Evolutionary conservation across 2,888 invertebrate genomes (phyloP), one percentile per base, ranked within the genome.

Genomic region (Dicyrtomina minuta): DNA sequence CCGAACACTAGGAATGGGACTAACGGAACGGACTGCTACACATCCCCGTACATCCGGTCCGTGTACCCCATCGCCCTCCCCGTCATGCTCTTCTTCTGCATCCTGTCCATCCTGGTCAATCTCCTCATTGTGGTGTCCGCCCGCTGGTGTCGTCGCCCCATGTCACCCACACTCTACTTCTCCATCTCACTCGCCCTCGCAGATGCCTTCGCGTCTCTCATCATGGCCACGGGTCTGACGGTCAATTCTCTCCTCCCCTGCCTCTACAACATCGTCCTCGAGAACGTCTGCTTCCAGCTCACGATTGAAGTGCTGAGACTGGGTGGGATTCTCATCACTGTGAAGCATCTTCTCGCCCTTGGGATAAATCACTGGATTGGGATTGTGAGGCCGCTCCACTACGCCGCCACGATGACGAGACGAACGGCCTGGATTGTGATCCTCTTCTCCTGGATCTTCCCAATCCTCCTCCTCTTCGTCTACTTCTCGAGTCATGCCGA

Each of bases 351-450:
- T 3, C 81, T 88, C 44, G 86, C 86, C 0, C 81, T 89, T 24
- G 87, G 88, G 33, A 80, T 87, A 67, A 88, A 88, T 81, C 89
- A 89, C 80, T 89, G 88, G 81, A 82, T 88, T 49, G 88, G 89
- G 20, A 87, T 88, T 68, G 82, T 84, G 2, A 81, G 82, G 58
- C 88, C 88, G 0, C 82, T 89, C 12, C 87, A 87, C 76, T 87
- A 88, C 79, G 84, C 85, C 15, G 84, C 86, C n/a, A 85, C 85
- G 43, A 83, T 87, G 80, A 86, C 87, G 0, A 82, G 84, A 69
- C 80, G 83, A 55, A 84, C 84, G 72, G 85, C 85, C 0, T 82
- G 82, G 66, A 79, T 83, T 24, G 81, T 84, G 53, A 84, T 86
- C 8, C 79, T 83, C 46, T 72, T 85, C 12, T 81, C 88, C 43